Percentiles rank a stretch among this genome's conserved stretches.
Evolutionary conservation across 2,113 vertebrate species (phyloP).

Genomic region (Anguilla rostrata): DNA sequence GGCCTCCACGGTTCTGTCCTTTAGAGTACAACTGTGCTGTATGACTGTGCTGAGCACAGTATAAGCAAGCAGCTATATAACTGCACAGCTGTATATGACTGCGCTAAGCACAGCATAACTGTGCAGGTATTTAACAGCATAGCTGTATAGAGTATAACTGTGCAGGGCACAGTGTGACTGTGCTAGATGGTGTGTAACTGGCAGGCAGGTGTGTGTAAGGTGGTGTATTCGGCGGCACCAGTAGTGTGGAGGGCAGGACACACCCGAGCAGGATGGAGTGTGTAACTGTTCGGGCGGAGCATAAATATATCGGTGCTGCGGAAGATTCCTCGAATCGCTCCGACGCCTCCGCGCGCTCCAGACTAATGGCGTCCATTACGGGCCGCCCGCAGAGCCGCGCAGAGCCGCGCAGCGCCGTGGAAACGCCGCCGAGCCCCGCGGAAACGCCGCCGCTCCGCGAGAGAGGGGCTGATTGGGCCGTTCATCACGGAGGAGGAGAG

Average conservation of each 20-base stretch:
- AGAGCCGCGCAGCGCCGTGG: slow-evolving; percentile 13
- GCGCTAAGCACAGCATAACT: not conserved
- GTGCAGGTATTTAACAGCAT: no score
- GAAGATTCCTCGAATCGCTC: not conserved
- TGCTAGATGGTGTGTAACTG: not conserved
- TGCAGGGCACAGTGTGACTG: not conserved
- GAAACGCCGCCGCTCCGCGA: slow-evolving; percentile 13
- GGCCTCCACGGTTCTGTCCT: no score
- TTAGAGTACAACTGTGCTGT: no score
- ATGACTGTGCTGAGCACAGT: no score
- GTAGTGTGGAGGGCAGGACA: not conserved
- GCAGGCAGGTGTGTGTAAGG: not conserved
- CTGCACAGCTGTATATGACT: no score
- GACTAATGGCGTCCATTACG: slow-evolving; percentile 34
- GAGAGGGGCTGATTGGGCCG: slow-evolving; percentile 24
- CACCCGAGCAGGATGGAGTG: not conserved
- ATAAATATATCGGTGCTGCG: not conserved
- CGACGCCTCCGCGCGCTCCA: not conserved
- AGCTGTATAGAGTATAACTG: not conserved
- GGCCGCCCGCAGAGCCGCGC: slow-evolving; percentile 20
- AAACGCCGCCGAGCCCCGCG: slow-evolving; percentile 1
- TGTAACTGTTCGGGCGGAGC: not conserved
- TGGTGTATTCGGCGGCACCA: not conserved
- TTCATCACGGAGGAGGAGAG: slow-evolving; percentile 16
- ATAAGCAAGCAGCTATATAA: no score